Conservation (phyloP, 37 sponge, comb jelly and placozoan species). For the Beroe forskalii region DNA sequence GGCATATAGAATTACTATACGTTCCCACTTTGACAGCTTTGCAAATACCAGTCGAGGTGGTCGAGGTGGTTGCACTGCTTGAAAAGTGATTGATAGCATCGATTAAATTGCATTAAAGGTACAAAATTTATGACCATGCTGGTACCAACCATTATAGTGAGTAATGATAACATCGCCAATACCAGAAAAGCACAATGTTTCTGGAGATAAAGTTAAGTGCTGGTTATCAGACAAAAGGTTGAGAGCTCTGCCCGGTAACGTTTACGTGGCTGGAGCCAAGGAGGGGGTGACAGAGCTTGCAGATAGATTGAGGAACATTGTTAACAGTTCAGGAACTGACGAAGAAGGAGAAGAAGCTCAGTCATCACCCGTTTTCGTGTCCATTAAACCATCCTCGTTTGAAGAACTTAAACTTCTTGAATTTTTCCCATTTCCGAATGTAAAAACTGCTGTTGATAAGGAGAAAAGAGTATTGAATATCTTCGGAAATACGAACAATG, state of each 20-base stretch:
- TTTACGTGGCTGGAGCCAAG: neutral
- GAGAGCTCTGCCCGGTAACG: neutral
- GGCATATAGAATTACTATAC: too few species aligned
- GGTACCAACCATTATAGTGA: too few species aligned
- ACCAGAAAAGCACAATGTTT: too few species aligned
- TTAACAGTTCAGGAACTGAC: neutral
- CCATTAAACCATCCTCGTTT: neutral
- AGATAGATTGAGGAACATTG: neutral
- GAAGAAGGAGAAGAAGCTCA: neutral
- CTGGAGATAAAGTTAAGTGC: too few species aligned
- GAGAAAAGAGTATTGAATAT: neutral
- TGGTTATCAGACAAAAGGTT: neutral
- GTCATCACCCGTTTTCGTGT: neutral
- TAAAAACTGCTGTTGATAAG: neutral
- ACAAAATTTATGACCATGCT: too few species aligned
- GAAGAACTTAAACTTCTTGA: neutral
- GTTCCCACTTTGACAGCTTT: too few species aligned
- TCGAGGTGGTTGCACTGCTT: too few species aligned
- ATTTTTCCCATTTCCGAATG: neutral
- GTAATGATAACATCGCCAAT: too few species aligned
- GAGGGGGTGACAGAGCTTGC: neutral
- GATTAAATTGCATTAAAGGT: too few species aligned
- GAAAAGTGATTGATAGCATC: too few species aligned
- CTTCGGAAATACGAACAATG: neutral
- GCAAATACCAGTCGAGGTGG: too few species aligned